Evolutionary conservation across 2,888 invertebrate genomes (phyloP).

Genomic region (Eumacrocentrus americanus): DNA sequence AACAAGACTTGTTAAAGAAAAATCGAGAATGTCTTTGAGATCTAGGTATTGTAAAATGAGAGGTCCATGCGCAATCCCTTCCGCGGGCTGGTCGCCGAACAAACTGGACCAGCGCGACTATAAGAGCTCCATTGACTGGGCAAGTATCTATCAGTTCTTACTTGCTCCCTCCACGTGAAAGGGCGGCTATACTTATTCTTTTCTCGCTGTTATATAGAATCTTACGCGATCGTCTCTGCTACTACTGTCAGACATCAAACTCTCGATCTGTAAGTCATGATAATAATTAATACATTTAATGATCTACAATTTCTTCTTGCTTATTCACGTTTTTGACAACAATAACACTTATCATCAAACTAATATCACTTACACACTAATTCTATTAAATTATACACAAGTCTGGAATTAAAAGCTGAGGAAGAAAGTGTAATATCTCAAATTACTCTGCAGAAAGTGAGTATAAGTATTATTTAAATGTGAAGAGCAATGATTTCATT

Average conservation of each 20-base stretch:
- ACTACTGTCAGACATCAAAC: not conserved
- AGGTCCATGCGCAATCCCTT: slow-evolving; percentile 46
- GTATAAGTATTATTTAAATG: too few relatives aligned
- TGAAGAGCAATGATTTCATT: too few relatives aligned
- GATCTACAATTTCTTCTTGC: too few relatives aligned
- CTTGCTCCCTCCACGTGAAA: slow-evolving; percentile 50
- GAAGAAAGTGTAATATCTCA: too few relatives aligned
- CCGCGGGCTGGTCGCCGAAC: slow-evolving; percentile 41
- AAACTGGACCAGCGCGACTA: slow-evolving; percentile 52
- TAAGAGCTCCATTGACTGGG: slow-evolving; percentile 54
- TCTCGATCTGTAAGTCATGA: too few relatives aligned
- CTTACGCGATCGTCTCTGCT: not conserved
- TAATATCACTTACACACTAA: too few relatives aligned
- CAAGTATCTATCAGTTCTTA: slow-evolving; percentile 55
- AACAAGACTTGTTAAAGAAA: not conserved
- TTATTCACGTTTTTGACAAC: too few relatives aligned
- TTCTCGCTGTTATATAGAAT: not conserved
- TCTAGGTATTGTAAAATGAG: slow-evolving; percentile 14
- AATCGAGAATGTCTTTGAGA: not conserved
- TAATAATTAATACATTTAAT: too few relatives aligned
- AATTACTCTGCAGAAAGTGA: too few relatives aligned
- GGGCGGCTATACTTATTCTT: slow-evolving; percentile 47
- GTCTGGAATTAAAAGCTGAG: too few relatives aligned
- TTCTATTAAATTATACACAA: too few relatives aligned
- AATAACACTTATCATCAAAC: too few relatives aligned